Conservation (phyloP, 2,888 invertebrate genomes). For the Boloria selene region DNA sequence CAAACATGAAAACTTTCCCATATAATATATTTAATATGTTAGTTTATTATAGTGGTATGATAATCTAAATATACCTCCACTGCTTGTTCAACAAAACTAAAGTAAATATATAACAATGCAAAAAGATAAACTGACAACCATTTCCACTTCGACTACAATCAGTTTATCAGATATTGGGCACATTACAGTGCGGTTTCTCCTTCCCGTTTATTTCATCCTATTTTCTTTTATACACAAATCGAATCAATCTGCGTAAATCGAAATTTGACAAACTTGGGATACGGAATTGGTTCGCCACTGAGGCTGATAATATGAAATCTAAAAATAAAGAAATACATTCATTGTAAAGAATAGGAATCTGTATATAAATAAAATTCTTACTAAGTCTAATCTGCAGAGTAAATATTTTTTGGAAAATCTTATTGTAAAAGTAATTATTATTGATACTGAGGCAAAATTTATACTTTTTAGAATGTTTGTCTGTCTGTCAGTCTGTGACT, state of each 20-base stretch:
- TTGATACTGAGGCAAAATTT: too few species aligned
- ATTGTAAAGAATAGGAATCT: too few species aligned
- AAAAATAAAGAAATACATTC: too few species aligned
- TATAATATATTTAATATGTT: too few species aligned
- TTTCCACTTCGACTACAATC: conserved; percentile 18
- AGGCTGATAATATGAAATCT: not conserved
- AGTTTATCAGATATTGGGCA: conserved; percentile 33
- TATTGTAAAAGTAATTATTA: too few species aligned
- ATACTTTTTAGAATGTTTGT: too few species aligned
- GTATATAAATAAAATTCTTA: too few species aligned
- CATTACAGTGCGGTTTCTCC: conserved; percentile 34
- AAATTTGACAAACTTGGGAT: conserved; percentile 32
- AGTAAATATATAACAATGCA: not conserved
- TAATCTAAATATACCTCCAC: not conserved
- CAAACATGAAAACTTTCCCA: too few species aligned
- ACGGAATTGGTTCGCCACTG: conserved; percentile 8
- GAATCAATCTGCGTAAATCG: conserved; percentile 42
- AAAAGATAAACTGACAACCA: conserved; percentile 1
- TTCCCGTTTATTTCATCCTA: conserved; percentile 39
- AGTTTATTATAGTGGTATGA: too few species aligned
- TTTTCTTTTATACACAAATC: conserved; percentile 41
- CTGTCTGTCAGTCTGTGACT: too few species aligned
- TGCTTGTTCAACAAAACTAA: not conserved
- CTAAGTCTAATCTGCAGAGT: too few species aligned
- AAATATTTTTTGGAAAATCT: too few species aligned